These are phyloP conservation scores for Sciurus carolinensis DNA, from an alignment of 2,797 vertebrate species.

Conservation along the genomic window DNA sequence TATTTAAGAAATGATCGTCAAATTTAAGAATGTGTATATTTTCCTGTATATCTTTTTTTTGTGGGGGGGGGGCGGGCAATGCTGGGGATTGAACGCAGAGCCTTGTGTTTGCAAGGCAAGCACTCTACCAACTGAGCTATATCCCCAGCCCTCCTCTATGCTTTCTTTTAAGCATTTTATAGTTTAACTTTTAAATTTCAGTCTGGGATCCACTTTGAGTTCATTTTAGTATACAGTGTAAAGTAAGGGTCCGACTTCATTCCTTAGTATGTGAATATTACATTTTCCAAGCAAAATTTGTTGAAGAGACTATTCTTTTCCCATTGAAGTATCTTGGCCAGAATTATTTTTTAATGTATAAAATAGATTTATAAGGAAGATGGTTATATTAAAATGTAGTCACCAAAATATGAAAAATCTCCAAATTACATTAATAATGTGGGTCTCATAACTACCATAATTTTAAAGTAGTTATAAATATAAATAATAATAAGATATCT, in stretches of 20 bases:
- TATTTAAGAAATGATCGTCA: constrained; percentile 48
- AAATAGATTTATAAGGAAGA: constrained; percentile 44
- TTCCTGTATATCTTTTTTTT: neutral
- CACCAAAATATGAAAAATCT: constrained; percentile 54
- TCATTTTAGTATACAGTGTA: neutral
- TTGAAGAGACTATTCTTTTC: constrained; percentile 26
- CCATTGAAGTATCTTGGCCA: neutral
- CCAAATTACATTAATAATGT: constrained; percentile 6
- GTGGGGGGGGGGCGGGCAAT: too few relatives aligned
- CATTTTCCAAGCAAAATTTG: constrained; percentile 10
- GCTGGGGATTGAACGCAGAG: too few relatives aligned
- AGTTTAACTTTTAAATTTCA: constrained; percentile 45
- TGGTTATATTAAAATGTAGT: neutral
- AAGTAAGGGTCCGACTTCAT: neutral
- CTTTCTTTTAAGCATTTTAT: constrained; percentile 49
- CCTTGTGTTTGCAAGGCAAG: too few relatives aligned
- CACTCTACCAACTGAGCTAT: too few relatives aligned
- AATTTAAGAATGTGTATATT: constrained; percentile 5
- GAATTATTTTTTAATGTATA: neutral
- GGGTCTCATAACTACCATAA: neutral
- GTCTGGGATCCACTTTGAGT: neutral
- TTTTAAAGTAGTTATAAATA: constrained; percentile 42
- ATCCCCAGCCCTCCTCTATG: neutral
- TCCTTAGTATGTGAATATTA: neutral
- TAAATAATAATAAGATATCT: constrained; percentile 30